These are phyloP conservation scores for Drosophila niveifrons DNA, from an alignment of 2,888 invertebrate species.

Conservation along the genomic window DNA sequence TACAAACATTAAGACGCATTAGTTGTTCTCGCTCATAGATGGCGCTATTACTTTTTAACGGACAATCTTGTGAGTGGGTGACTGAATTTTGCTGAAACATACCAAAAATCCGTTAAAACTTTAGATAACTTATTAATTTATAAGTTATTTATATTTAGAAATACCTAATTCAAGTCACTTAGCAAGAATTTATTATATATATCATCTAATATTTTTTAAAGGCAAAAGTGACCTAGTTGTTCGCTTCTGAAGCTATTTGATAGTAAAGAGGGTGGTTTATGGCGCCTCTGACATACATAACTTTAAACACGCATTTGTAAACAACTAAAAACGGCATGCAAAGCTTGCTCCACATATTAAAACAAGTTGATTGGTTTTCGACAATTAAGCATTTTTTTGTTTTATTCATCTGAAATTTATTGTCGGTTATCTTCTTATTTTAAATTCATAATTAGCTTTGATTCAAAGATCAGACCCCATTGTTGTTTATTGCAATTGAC, in stretches of 20 bases:
- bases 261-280: not conserved
- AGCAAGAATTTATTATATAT: no score
- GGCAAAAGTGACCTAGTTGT: no score
- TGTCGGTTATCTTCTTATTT: not conserved
- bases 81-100: no score
- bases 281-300: not conserved
- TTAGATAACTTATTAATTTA: no score
- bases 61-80: not conserved
- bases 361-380: not conserved
- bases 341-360: not conserved
- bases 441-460: not conserved
- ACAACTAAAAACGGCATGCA: not conserved
- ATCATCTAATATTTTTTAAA: no score
- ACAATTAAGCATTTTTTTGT: not conserved
- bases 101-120: no score
- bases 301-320: not conserved
- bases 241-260: not conserved
- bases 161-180: no score
- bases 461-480: slow-evolving; percentile 4
- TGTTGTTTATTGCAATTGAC: slow-evolving; percentile 22
- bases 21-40: not conserved
- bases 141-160: no score
- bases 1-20: not conserved
- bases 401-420: not conserved
- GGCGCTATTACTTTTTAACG: not conserved